Conservation (phyloP, 2,113 vertebrate species). For the Gracilinanus agilis region DNA sequence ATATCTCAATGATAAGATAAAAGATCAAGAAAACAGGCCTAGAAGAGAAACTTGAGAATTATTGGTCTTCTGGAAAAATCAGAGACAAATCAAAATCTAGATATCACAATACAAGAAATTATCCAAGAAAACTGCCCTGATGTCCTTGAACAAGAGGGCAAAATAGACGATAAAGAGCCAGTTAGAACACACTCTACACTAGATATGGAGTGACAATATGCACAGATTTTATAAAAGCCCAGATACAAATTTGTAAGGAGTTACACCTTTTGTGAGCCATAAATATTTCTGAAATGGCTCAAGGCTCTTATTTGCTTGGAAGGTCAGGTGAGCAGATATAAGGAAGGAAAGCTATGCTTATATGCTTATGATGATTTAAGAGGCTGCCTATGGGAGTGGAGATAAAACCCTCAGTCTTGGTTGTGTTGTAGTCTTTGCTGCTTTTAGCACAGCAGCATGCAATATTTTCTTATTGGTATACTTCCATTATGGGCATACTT, state of each 20-base stretch:
- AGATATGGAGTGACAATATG: conserved; percentile 81
- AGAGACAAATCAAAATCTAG: no score
- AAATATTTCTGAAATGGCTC: conserved; percentile 64
- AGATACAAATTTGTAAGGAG: conserved; percentile 83
- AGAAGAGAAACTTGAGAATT: no score
- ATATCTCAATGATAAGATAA: no score
- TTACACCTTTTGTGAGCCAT: conserved; percentile 63
- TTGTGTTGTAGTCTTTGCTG: not conserved
- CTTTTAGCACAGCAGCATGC: not conserved
- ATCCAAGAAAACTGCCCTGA: no score
- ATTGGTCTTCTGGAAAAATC: no score
- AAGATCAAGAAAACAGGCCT: no score
- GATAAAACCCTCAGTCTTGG: not conserved
- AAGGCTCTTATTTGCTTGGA: not conserved
- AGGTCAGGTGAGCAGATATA: no score
- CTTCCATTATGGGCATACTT: not conserved
- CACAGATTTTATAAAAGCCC: conserved; percentile 81
- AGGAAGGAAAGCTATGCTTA: no score
- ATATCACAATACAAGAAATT: no score
- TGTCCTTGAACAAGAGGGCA: no score
- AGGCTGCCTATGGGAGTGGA: not conserved
- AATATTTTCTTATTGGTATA: not conserved
- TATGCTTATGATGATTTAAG: not conserved
- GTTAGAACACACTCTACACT: no score
- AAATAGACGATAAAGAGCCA: no score